Percentiles rank a stretch among this genome's conserved stretches.
These are phyloP conservation scores for Sepioteuthis lessoniana DNA, from an alignment of 2,888 invertebrate species.

Conservation along the genomic window DNA sequence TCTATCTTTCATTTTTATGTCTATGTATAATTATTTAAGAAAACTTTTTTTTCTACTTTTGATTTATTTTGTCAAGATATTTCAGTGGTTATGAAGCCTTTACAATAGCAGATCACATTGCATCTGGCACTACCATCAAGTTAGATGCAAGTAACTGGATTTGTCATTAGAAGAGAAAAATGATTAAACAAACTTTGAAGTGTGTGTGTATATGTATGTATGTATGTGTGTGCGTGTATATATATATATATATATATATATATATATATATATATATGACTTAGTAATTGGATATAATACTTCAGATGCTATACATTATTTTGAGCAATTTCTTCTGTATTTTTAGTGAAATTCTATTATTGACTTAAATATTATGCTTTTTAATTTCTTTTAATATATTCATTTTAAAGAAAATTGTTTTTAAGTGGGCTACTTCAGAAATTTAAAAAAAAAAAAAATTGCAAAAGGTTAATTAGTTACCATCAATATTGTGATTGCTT, in stretches of 20 bases:
- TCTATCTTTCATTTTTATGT: neutral
- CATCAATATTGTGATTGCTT: neutral
- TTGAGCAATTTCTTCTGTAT: too few species aligned
- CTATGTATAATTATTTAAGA: neutral
- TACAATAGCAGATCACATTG: neutral
- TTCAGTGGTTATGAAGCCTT: neutral
- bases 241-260: too few species aligned
- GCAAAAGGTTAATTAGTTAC: neutral
- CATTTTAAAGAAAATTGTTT: neutral
- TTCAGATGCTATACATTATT: neutral
- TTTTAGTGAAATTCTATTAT: neutral
- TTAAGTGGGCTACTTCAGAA: neutral
- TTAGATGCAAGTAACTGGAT: neutral
- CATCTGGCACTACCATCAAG: neutral
- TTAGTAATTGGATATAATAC: neutral
- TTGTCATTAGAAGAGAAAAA: neutral
- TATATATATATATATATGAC: too few species aligned
- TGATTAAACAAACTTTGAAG: neutral
- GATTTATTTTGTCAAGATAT: constrained; percentile 33
- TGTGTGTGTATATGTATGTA: too few species aligned
- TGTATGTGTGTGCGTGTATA: too few species aligned
- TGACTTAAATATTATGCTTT: neutral
- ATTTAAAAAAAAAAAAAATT: neutral
- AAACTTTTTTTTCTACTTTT: neutral
- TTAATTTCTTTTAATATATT: neutral